Evolutionary conservation across 2,888 invertebrate species (phyloP).

Genomic region (Nephrotoma flavescens): DNA sequence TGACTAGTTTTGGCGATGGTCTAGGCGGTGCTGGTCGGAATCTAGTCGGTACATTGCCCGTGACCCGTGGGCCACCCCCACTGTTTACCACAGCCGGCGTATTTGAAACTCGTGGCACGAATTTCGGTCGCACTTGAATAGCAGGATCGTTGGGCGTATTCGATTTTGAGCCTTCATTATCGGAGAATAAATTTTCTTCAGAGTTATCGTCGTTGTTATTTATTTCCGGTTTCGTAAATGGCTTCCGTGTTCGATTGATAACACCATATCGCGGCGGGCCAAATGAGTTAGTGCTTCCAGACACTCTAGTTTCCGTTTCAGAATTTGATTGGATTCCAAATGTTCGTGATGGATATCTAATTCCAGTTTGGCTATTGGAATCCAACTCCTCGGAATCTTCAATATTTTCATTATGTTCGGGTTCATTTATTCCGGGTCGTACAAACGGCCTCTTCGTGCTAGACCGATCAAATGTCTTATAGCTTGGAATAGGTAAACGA

Average conservation of each 20-base stretch:
- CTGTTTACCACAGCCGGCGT: neutral
- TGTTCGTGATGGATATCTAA: neutral
- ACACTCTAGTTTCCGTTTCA: neutral
- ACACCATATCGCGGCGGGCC: neutral
- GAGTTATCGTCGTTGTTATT: neutral
- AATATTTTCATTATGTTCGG: neutral
- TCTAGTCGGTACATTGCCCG: neutral
- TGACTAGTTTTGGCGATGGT: neutral
- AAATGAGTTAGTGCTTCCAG: neutral
- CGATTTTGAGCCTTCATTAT: neutral
- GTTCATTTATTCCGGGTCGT: neutral
- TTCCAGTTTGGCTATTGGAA: no score
- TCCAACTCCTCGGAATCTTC: neutral
- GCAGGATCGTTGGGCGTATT: neutral
- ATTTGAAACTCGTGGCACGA: neutral
- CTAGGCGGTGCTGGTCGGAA: neutral
- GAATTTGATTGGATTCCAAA: neutral
- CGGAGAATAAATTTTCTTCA: neutral
- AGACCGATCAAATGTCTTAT: neutral
- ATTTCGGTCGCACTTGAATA: neutral
- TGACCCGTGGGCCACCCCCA: neutral
- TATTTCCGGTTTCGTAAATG: neutral
- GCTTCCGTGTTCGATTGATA: neutral
- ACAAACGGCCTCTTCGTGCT: neutral
- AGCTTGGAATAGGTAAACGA: neutral